phyloP scores from a whole-genome alignment of 2,113 vertebrate genomes.

The Trogon surrucura region DNA sequence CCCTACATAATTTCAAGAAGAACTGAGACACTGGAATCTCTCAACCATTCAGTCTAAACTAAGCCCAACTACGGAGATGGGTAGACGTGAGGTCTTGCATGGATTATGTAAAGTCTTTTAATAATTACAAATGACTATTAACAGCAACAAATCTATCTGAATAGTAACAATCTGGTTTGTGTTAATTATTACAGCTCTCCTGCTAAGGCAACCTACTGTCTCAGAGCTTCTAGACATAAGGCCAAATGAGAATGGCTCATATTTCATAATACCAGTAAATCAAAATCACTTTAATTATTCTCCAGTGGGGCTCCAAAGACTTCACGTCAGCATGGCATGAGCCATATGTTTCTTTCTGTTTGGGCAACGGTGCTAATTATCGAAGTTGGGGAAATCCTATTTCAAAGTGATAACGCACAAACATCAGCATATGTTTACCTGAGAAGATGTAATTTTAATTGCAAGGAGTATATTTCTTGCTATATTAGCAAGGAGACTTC shows the following conservation, averaged over 20 bases:
- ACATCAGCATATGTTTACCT: constrained; percentile 27
- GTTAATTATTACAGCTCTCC: constrained; percentile 43
- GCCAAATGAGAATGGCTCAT: neutral
- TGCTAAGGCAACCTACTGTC: neutral
- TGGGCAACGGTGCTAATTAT: neutral
- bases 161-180: constrained; percentile 6
- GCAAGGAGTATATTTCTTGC: neutral
- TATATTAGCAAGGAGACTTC: neutral
- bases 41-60: neutral
- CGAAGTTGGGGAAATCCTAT: neutral
- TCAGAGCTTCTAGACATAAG: neutral
- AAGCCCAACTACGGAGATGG: neutral
- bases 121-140: constrained; percentile 37
- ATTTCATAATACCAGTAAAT: constrained; percentile 18
- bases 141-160: neutral
- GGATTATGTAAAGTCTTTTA: constrained; percentile 25
- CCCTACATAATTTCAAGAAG: neutral
- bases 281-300: constrained; percentile 57
- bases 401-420: constrained; percentile 28
- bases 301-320: constrained; percentile 15
- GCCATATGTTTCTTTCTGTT: constrained; percentile 14
- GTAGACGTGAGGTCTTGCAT: neutral
- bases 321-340: constrained; percentile 29
- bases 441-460: neutral
- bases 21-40: neutral